Base-by-base conservation (phyloP, 2,888 invertebrate species). In the Spisula solida region DNA sequence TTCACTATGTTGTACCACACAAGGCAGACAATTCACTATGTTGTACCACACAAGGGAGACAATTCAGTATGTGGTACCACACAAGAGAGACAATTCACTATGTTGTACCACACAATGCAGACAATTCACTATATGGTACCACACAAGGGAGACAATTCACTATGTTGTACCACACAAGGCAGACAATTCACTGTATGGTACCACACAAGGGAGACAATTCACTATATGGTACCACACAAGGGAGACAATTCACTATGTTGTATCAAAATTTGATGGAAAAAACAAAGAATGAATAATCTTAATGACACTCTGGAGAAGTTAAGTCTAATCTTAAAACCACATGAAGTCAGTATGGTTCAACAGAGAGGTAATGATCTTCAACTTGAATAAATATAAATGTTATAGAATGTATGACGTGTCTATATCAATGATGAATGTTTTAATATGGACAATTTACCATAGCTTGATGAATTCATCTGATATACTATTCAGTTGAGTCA, bases 391-490 rank as follows among this genome's bases (percentile, higher is more conserved):
- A 66, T 66, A 66, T 66, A 10, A 66, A 66, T 6, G 25, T 66
- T 66, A 41, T 41, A 41, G 41, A 41, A 41, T 41, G 41, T 41
- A 41, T 41, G 41, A 41, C n/a, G 25, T 66, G 10, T 12, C 1
- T 66, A n/a, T 66, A 12, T 66, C 60, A 25, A 66, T 66, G 25
- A 66, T 66, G 5, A 66, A 66, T 66, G 60, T 66, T 66, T 25
- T 25, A 66, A 66, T 66, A 66, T 25, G 60, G 25, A 66, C 60
- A 66, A 66, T 66, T 66, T 66, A 66, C 25, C 60, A 25, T 66
- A 66, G 60, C 60, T 66, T 66, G 2, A 25, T 66, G 60, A 66
- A 66, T 66, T 66, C 60, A 66, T 66, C 60, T 66, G 25, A 66
- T 66, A 25, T 25, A 66, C 20, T 66, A 66, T 66, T n/a, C 60